phyloP scores from a whole-genome alignment of 2,888 invertebrate species.

The Synergus laeviventris region DNA sequence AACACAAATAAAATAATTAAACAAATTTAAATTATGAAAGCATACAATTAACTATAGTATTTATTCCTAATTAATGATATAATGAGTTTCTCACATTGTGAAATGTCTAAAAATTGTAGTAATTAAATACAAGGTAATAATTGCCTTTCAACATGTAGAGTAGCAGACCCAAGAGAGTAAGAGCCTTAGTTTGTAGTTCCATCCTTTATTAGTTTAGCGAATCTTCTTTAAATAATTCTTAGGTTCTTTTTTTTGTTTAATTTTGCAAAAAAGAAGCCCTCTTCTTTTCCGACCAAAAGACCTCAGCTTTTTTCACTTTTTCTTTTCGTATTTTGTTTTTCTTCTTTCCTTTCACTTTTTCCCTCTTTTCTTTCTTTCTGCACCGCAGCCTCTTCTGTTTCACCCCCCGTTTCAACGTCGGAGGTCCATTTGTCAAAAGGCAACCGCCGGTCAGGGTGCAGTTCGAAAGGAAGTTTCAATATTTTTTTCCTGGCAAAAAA shows the following conservation, averaged over 20 bases:
- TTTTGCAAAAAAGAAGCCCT: neutral
- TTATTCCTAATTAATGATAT: neutral
- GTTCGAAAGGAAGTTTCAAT: neutral
- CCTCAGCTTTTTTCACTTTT: neutral
- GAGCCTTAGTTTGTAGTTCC: conserved; percentile 16
- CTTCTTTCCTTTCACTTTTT: conserved; percentile 3
- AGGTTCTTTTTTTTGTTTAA: neutral
- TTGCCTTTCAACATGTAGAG: conserved; percentile 24
- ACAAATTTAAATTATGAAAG: neutral
- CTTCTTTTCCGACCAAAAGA: neutral
- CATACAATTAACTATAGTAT: neutral
- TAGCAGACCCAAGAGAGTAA: conserved; percentile 31
- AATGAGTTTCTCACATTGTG: neutral
- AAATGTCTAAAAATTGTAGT: neutral
- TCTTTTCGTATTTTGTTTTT: neutral
- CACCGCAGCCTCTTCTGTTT: neutral
- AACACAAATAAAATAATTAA: neutral
- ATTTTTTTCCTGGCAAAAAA: conserved; percentile 2
- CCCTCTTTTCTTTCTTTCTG: neutral
- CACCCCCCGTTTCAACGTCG: conserved; percentile 4
- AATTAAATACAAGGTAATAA: conserved; percentile 27
- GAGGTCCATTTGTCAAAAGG: conserved; percentile 15
- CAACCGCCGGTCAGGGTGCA: neutral
- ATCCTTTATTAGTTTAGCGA: conserved; percentile 7
- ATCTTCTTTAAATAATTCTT: neutral